A percentile compares a stretch with the other conserved stretches of the same genome.
phyloP scores from a whole-genome alignment of 2,797 vertebrate species.

The Sebastiscus albofasciatus region DNA sequence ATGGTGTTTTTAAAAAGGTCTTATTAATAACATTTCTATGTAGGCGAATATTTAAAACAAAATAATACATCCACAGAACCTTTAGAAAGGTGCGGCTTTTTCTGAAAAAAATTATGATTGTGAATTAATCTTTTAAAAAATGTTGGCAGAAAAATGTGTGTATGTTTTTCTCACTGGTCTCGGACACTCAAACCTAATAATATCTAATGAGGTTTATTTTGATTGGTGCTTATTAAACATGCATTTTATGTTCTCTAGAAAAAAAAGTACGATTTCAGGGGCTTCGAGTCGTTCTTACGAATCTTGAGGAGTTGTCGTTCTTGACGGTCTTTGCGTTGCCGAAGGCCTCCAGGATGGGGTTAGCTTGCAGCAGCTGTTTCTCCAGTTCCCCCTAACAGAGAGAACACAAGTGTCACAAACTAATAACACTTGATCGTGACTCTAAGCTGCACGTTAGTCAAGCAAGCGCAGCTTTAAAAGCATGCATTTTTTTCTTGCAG shows the following conservation, averaged over 20 bases:
- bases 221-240: not conserved
- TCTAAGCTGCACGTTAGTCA: not conserved
- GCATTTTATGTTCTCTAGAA: not conserved
- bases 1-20: not conserved
- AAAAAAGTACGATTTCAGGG: not conserved
- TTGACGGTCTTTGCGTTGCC: conserved; percentile 98
- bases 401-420: conserved; percentile 4
- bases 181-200: not conserved
- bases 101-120: no score
- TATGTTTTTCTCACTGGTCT: not conserved
- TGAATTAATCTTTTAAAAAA: no score
- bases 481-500: conserved; percentile 19
- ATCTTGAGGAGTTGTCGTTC: conserved; percentile 98
- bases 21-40: no score
- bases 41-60: no score
- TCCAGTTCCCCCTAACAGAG: conserved; percentile 92
- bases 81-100: no score
- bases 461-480: conserved; percentile 2
- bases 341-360: conserved; percentile 98
- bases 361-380: conserved; percentile 96
- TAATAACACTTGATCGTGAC: not conserved
- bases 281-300: conserved; percentile 86
- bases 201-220: not conserved
- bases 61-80: no score
- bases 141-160: not conserved